Percentiles rank a stretch among this genome's conserved stretches.
These are phyloP conservation scores for Dolomedes plantarius DNA, from an alignment of 2,888 invertebrate genomes.

Conservation along the genomic window DNA sequence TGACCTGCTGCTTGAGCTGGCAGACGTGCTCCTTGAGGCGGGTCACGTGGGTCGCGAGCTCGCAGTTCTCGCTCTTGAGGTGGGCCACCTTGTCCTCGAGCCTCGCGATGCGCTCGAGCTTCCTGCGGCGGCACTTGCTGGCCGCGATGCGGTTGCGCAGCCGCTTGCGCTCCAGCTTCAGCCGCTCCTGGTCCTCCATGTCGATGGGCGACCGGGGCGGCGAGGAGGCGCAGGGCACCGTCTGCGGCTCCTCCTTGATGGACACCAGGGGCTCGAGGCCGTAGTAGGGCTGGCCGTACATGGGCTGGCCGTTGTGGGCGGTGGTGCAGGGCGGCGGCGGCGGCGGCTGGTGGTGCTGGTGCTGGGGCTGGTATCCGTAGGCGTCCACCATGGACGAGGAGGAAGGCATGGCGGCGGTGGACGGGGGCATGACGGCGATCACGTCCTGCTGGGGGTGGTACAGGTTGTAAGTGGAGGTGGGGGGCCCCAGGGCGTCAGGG, in stretches of 20 bases:
- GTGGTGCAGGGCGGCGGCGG: conserved; percentile 26
- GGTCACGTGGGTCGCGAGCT: conserved; percentile 88
- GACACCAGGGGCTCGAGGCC: conserved; percentile 52
- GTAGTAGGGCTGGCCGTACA: conserved; percentile 23
- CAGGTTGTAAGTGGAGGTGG: not conserved
- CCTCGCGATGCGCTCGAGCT: conserved; percentile 95
- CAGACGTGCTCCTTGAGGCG: conserved; percentile 93
- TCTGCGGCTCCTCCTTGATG: conserved; percentile 92
- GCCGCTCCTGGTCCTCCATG: conserved; percentile 96
- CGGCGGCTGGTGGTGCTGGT: conserved; percentile 38
- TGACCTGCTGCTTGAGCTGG: conserved; percentile 92
- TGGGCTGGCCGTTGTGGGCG: conserved; percentile 26
- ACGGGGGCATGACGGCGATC: conserved; percentile 39
- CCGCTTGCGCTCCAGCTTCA: conserved; percentile 96
- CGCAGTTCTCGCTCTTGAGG: conserved; percentile 91
- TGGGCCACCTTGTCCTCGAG: conserved; percentile 95
- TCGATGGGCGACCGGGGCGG: conserved; percentile 88
- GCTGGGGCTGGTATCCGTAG: conserved; percentile 25
- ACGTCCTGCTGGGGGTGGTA: conserved; percentile 8
- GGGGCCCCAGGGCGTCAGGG: conserved; percentile 89
- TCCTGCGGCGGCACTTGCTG: conserved; percentile 96
- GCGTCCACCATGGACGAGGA: conserved; percentile 53
- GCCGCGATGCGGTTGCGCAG: conserved; percentile 97
- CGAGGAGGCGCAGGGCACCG: conserved; percentile 84
- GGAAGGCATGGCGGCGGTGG: too few species aligned